These are phyloP conservation scores for Heliopora coerulea DNA, from an alignment of 92 coral and sea anemone species.

Conservation along the genomic window DNA sequence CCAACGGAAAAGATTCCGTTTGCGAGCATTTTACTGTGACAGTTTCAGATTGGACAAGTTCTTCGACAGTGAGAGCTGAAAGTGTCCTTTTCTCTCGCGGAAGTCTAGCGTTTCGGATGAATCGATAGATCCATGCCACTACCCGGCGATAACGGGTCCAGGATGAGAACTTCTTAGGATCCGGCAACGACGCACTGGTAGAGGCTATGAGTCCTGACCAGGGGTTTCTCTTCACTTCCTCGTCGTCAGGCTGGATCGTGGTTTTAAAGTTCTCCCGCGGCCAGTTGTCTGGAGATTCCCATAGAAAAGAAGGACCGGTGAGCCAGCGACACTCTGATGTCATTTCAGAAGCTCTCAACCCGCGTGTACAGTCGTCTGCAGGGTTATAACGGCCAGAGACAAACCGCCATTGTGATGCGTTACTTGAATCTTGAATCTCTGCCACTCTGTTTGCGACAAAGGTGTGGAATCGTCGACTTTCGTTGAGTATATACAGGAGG, in stretches of 20 bases:
- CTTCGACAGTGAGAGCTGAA: neutral
- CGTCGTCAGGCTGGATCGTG: slow-evolving; percentile 19
- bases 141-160: slow-evolving; percentile 59
- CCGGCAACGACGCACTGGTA: slow-evolving; percentile 28
- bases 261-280: slow-evolving; percentile 21
- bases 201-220: slow-evolving; percentile 21
- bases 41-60: neutral
- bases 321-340: slow-evolving; percentile 54
- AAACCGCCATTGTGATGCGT: slow-evolving; percentile 50
- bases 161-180: slow-evolving; percentile 55
- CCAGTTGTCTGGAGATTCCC: slow-evolving; percentile 38
- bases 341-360: slow-evolving; percentile 50
- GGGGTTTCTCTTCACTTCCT: slow-evolving; percentile 38
- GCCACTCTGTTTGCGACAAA: slow-evolving; percentile 64
- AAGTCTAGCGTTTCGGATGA: slow-evolving; percentile 47
- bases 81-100: neutral
- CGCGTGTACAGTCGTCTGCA: slow-evolving; percentile 60
- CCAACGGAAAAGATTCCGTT: neutral
- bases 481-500: slow-evolving; percentile 56
- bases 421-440: slow-evolving; percentile 56
- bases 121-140: slow-evolving; percentile 58
- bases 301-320: slow-evolving; percentile 47
- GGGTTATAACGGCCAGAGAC: slow-evolving; percentile 50
- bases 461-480: slow-evolving; percentile 64
- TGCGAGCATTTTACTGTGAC: neutral